Base-by-base conservation (phyloP, 2,113 vertebrate genomes). In the Xyliphius kryptos region DNA sequence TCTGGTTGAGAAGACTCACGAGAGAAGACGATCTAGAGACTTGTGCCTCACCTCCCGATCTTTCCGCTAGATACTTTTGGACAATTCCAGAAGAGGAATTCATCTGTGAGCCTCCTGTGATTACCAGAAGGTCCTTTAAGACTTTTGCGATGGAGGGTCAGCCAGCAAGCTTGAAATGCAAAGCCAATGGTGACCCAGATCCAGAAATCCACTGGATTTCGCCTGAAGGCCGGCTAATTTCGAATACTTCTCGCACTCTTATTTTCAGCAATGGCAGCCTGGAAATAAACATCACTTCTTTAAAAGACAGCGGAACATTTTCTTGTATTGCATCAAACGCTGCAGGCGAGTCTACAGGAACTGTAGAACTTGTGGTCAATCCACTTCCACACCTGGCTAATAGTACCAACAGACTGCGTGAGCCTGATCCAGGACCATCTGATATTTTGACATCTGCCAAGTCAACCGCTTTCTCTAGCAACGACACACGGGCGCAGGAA, bases 291-390 rank as follows among this genome's bases (percentile, higher is more conserved):
- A 83, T 78, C 0, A 86, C 89, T 0, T 74, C 87, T 0, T 3
- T 69, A 0, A 80, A 82, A 0, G 95, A 98, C 1, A 87, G 87
- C 0, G 95, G 95, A 0, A 84, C 76, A 0, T 98, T 93, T 20
- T 97, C 93, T 0, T 98, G 95, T 76, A 95, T 98, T 1, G 95
- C 95, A 0, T 97, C 95, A 1, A 98, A 98, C 0, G 91, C 95
- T 0, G 95, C 94, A 0, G 95, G 95, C 0, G 95, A 98, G 56
- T 92, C 92, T 0, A 94, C 92, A 0, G 93, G 91, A 0, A 83
- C 88, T 0, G 91, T 97, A 1, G 90, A 96, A 56, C 74, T 98
- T 7, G 71, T 87, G 0, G 83, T 98, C 14, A 83, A 72, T 0
- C 86, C 90, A 0, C 87, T 87, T 2, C 90, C 86, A 0, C 88